Evolutionary conservation across 1,140 invertebrate genomes (phyloP).

Genomic region (Tetragonula clypearis): DNA sequence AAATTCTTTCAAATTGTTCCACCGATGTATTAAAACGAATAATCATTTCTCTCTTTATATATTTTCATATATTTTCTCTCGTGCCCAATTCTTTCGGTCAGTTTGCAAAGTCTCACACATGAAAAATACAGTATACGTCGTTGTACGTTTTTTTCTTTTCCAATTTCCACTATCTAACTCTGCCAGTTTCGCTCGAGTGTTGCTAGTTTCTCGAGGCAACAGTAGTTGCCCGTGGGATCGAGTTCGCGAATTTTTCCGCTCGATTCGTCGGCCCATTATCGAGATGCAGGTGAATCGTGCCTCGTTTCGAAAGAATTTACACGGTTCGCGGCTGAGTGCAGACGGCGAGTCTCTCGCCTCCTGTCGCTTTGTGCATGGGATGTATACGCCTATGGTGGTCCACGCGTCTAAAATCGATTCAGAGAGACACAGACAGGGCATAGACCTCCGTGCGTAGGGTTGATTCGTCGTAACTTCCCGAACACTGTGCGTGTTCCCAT

Average conservation of each 20-base stretch:
- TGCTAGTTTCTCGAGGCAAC: too few species aligned
- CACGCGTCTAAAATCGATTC: slow-evolving; percentile 73
- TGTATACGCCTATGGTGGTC: slow-evolving; percentile 63
- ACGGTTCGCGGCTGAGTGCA: not conserved
- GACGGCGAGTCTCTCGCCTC: slow-evolving; percentile 17
- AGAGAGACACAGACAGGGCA: slow-evolving; percentile 71
- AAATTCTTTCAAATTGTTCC: too few species aligned
- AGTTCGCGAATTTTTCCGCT: not conserved
- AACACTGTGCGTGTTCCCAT: not conserved
- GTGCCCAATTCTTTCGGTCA: fast-evolving
- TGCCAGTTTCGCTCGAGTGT: too few species aligned
- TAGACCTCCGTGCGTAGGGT: slow-evolving; percentile 64
- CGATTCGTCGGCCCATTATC: slow-evolving; percentile 12
- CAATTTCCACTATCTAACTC: not conserved
- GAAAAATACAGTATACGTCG: too few species aligned
- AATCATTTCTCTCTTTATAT: not conserved
- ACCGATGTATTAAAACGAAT: too few species aligned
- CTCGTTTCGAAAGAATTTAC: slow-evolving; percentile 15
- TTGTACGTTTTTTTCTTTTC: too few species aligned
- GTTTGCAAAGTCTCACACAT: not conserved
- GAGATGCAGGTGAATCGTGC: slow-evolving; percentile 3
- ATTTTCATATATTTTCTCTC: not conserved
- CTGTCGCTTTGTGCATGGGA: slow-evolving; percentile 37
- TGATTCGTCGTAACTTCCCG: slow-evolving; percentile 61
- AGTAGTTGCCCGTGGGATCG: not conserved